Evolutionary conservation across 2,888 invertebrate species (phyloP), one percentile per base, ranked within the genome.

Genomic region (Sthenelais limicola): DNA sequence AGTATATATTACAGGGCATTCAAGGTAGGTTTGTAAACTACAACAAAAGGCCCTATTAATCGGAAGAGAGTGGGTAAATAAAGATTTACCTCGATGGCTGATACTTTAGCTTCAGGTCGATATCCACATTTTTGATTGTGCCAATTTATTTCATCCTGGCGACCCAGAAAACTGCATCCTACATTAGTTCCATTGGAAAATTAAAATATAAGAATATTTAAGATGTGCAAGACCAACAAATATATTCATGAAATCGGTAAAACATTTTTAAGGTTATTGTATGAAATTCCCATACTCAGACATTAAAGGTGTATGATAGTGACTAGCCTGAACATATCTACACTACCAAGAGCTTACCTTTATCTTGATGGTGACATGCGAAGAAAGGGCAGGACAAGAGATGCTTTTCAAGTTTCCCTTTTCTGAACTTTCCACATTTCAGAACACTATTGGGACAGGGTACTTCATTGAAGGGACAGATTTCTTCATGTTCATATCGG

Each of bases 161-260:
- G 72, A 1, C 82, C 80, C 26, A 72, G 72, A 73, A 78, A 82
- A 73, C 79, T 80, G 79, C 82, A 82, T n/a, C 82, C 82, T 82
- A 38, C 7, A 76, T n/a, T n/a, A n/a, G n/a, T n/a, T n/a, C n/a
- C n/a, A 71, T 24, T 24, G 30, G 1, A 48, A 4, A 7, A 38
- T 26, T 12, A 32, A 30, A 7, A 0, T 72, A 35, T 5, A 68
- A 18, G 54, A 21, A 28, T 5, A 38, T 24, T 26, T 28, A 70
- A 9, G 18, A 12, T 12, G 9, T 43, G 43, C 9, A 43, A 43
- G 18, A 12, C 43, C 9, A 43, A 12, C 51, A 5, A 21, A 51
- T 21, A 51, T 51, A 51, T 24, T 21, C n/a, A 51, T 7, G 24
- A 18, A 43, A 43, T 12, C 15, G 9, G 43, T 43, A 43, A 12